Evolutionary conservation across 1,140 invertebrate genomes (phyloP).

Genomic region (Oreohelix idahoensis): DNA sequence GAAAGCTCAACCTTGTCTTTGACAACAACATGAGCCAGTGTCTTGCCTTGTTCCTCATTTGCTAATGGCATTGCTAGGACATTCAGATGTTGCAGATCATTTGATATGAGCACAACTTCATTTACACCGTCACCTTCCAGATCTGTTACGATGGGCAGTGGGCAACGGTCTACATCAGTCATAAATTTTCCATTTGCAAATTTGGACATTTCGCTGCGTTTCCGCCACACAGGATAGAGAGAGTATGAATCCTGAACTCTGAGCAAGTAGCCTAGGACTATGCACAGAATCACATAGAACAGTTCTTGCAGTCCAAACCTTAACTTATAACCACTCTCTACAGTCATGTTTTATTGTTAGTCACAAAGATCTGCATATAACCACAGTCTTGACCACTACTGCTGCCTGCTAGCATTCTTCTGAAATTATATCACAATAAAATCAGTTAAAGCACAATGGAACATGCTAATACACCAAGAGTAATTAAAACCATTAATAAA

Average conservation of each 20-base stretch:
- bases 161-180: slow-evolving; percentile 53
- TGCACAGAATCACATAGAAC: slow-evolving; percentile 55
- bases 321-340: neutral
- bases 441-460: too few relatives aligned
- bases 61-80: slow-evolving; percentile 53
- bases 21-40: slow-evolving; percentile 60
- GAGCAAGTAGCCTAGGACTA: slow-evolving; percentile 61
- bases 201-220: slow-evolving; percentile 52
- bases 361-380: neutral
- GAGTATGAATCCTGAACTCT: slow-evolving; percentile 60
- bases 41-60: slow-evolving; percentile 49
- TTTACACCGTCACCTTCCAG: slow-evolving; percentile 65
- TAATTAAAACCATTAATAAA: too few relatives aligned
- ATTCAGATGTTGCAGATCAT: slow-evolving; percentile 53
- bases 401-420: too few relatives aligned
- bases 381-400: too few relatives aligned
- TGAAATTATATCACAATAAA: too few relatives aligned
- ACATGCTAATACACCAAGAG: too few relatives aligned
- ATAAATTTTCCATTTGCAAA: slow-evolving; percentile 60
- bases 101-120: slow-evolving; percentile 63
- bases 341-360: neutral
- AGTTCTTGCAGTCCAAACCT: slow-evolving; percentile 43
- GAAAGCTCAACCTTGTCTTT: slow-evolving; percentile 53
- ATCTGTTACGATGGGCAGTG: slow-evolving; percentile 61
- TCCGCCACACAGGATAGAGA: slow-evolving; percentile 63